phyloP scores from a whole-genome alignment of 1,140 invertebrate species.

The Dufourea novaeangliae region DNA sequence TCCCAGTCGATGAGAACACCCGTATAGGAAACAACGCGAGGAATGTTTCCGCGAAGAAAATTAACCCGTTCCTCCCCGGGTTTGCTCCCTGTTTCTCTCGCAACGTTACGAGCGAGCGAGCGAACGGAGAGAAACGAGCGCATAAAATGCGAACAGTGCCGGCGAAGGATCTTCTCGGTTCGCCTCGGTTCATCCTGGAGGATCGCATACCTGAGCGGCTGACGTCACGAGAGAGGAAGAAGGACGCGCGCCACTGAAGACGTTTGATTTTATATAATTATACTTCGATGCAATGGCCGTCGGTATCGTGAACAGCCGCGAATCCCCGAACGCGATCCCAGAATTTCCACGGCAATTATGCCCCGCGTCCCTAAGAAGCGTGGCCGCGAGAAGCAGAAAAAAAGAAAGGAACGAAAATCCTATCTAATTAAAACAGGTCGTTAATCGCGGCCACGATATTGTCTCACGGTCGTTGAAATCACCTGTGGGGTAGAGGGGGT shows the following conservation, averaged over 20 bases:
- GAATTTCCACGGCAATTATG: constrained; percentile 48
- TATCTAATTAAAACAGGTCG: background rate
- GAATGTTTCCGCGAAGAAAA: constrained; percentile 39
- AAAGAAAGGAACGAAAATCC: background rate
- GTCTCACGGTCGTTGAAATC: constrained; percentile 44
- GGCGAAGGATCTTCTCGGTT: constrained; percentile 40
- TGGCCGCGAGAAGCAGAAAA: background rate
- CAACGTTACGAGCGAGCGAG: constrained; percentile 5
- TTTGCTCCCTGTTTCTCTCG: constrained; percentile 16
- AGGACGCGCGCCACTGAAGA: constrained; percentile 38
- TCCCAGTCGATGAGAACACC: background rate
- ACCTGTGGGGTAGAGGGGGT: background rate
- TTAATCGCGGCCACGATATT: constrained; percentile 21
- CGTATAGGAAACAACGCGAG: background rate
- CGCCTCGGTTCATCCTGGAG: constrained; percentile 30
- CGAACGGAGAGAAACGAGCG: constrained; percentile 35
- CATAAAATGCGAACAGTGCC: constrained; percentile 47
- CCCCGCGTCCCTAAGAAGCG: constrained; percentile 1
- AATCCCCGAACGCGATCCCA: constrained; percentile 15
- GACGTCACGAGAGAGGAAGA: constrained; percentile 51
- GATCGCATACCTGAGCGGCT: constrained; percentile 59
- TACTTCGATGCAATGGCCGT: constrained; percentile 68
- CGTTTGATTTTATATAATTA: constrained; percentile 72
- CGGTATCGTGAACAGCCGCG: constrained; percentile 48
- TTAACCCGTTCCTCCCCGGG: constrained; percentile 19